Conservation (phyloP, 2,888 invertebrate genomes). For the Onchidella celtica region DNA sequence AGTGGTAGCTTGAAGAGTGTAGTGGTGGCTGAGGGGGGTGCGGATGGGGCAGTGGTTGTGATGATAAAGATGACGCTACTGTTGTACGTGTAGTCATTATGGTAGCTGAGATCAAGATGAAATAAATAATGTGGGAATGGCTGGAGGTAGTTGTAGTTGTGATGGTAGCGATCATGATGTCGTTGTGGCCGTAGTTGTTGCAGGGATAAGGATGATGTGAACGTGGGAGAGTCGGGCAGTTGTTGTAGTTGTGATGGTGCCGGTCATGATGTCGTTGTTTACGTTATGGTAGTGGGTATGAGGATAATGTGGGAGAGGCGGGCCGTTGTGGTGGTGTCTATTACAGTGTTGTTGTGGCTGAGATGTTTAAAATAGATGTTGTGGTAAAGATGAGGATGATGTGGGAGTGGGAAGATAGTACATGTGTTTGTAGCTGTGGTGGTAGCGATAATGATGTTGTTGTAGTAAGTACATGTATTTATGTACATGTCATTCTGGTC, state of each 20-base stretch:
- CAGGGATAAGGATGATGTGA: neutral
- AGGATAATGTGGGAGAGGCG: neutral
- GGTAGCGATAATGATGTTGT: too few relatives aligned
- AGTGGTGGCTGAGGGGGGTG: neutral
- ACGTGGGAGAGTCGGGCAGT: neutral
- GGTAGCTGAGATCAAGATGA: neutral
- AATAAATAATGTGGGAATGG: neutral
- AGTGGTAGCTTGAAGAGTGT: neutral
- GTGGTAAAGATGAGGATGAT: neutral
- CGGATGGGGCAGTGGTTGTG: neutral
- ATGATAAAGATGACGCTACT: neutral
- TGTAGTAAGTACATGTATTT: too few relatives aligned
- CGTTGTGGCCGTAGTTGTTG: neutral
- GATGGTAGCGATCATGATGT: constrained; percentile 9
- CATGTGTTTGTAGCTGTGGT: too few relatives aligned
- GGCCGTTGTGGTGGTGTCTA: neutral
- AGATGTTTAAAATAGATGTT: neutral
- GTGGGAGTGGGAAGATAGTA: neutral
- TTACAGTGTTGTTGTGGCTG: neutral
- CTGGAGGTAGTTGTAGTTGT: neutral
- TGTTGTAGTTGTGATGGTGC: neutral
- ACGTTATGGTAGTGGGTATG: neutral
- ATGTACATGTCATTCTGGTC: too few relatives aligned
- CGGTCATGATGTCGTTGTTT: neutral
- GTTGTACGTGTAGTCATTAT: neutral